Conservation (phyloP, 2,888 invertebrate genomes). For the Shargacucullia verbasci region DNA sequence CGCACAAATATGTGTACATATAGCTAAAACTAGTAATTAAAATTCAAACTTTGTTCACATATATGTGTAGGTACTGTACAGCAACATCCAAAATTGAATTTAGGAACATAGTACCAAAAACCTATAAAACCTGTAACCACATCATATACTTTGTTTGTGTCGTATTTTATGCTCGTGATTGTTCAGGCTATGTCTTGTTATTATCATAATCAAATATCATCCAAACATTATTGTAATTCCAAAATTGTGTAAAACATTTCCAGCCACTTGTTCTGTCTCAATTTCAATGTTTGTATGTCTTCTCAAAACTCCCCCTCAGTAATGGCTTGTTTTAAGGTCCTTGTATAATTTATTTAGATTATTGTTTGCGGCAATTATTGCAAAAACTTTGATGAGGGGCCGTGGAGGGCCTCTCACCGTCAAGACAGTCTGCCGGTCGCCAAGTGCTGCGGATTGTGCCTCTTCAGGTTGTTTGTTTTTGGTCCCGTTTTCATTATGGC, state of each 20-base stretch:
- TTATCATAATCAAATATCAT: no score
- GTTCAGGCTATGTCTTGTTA: no score
- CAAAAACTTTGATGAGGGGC: constrained; percentile 45
- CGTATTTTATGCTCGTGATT: no score
- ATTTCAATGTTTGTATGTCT: constrained; percentile 16
- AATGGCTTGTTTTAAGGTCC: constrained; percentile 22
- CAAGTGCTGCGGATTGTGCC: constrained; percentile 26
- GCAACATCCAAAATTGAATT: no score
- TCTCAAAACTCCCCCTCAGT: neutral
- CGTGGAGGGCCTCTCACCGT: constrained; percentile 24
- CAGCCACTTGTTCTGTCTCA: constrained; percentile 22
- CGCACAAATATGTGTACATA: no score
- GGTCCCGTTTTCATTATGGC: constrained; percentile 49
- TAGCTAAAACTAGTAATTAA: no score
- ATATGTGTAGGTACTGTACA: no score
- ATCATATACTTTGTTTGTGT: no score
- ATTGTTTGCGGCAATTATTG: constrained; percentile 52
- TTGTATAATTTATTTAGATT: constrained; percentile 55
- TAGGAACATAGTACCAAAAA: no score
- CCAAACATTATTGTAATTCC: neutral
- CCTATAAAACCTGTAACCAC: no score
- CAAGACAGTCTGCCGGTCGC: neutral
- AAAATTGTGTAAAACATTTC: neutral
- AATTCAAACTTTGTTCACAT: no score
- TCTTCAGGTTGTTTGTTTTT: constrained; percentile 49